Conservation (phyloP, 30 jellyfish, hydroid and myxozoan species). For the Chironex yamaguchii region DNA sequence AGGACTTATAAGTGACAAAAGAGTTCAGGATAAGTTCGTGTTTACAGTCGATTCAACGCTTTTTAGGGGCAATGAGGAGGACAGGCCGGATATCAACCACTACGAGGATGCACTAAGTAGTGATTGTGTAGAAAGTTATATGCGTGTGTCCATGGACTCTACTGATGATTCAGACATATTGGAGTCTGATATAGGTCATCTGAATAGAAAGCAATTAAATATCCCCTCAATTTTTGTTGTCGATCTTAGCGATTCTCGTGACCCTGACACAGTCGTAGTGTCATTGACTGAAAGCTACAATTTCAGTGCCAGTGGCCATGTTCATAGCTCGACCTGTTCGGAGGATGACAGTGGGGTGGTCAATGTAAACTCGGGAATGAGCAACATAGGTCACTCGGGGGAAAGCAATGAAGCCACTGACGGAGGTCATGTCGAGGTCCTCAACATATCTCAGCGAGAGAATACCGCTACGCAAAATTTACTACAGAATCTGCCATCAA, state of each 20-base stretch:
- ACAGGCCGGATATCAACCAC: background rate
- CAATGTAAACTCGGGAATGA: no score
- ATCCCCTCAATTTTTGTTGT: background rate
- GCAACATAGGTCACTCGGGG: no score
- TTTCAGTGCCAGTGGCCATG: no score
- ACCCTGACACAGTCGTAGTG: background rate
- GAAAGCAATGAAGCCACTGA: no score
- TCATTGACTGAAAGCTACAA: background rate
- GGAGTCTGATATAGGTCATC: background rate
- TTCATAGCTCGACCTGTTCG: no score
- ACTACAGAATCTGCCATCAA: no score
- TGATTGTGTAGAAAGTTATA: background rate
- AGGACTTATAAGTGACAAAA: background rate
- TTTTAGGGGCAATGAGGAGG: background rate
- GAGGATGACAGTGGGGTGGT: no score
- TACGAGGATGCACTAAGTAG: background rate
- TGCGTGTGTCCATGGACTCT: background rate
- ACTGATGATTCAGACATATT: background rate
- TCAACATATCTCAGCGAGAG: no score
- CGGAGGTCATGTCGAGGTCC: no score
- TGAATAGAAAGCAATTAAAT: background rate
- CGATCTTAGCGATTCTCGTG: background rate
- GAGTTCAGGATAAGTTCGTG: background rate
- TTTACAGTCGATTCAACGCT: background rate
- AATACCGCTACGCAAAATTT: no score